Percentiles rank a stretch among this genome's conserved stretches.
Conservation (phyloP, 2,797 vertebrate species). For the Danio albolineatus region DNA sequence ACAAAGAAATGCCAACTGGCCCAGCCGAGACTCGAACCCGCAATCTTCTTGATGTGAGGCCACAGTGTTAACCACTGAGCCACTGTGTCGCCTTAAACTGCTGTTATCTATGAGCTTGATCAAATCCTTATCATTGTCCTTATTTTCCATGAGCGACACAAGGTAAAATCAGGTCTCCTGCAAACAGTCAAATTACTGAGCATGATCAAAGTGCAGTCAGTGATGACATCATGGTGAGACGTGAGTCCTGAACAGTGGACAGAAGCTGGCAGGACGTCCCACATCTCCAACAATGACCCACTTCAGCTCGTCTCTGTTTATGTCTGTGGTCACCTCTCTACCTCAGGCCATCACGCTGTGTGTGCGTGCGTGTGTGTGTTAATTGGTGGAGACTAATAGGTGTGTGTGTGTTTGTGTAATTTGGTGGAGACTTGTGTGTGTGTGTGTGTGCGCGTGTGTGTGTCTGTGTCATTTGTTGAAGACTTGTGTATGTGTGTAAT, state of each 20-base stretch:
- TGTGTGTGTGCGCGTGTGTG: too few relatives aligned
- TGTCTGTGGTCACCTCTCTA: constrained; percentile 18
- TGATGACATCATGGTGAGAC: neutral
- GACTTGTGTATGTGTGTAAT: constrained; percentile 42
- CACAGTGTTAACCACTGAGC: too few relatives aligned
- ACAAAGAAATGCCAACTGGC: too few relatives aligned
- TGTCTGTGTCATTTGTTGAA: constrained; percentile 18
- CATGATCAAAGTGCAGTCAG: neutral
- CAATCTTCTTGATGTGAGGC: too few relatives aligned
- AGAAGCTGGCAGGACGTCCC: constrained; percentile 6
- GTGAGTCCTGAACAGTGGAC: constrained; percentile 26
- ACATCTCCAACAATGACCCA: constrained; percentile 30
- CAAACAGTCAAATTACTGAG: neutral
- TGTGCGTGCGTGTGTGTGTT: neutral
- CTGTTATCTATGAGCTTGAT: too few relatives aligned
- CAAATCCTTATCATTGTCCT: too few relatives aligned
- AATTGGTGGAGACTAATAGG: too few relatives aligned
- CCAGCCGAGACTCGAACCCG: too few relatives aligned
- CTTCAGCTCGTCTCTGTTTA: constrained; percentile 33
- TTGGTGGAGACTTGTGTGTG: too few relatives aligned
- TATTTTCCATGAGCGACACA: too few relatives aligned
- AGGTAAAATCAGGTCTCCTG: too few relatives aligned
- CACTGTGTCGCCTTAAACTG: too few relatives aligned
- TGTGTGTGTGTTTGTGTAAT: neutral
- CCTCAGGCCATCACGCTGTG: constrained; percentile 2